A percentile compares a stretch with the other conserved stretches of the same genome.
Evolutionary conservation across 2,797 vertebrate species (phyloP).

Genomic region (Clarias laeviceps): DNA sequence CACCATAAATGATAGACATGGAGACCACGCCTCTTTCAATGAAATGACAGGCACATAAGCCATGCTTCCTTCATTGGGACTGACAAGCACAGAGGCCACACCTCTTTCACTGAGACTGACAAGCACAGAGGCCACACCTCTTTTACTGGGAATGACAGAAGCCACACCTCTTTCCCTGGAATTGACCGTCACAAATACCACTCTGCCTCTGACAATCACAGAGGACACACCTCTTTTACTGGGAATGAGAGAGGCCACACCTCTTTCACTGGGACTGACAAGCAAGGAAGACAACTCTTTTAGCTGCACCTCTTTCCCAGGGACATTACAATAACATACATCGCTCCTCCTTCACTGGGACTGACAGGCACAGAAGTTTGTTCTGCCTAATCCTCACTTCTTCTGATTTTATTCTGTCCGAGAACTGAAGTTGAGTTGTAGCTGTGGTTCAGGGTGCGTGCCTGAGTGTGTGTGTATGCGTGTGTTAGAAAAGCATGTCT

Average conservation of each 20-base stretch:
- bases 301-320: background rate
- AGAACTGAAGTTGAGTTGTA: background rate
- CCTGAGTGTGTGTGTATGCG: background rate
- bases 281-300: too few species aligned
- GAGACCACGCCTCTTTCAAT: background rate
- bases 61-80: background rate
- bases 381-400: background rate
- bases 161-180: too few species aligned
- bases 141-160: background rate
- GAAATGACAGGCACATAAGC: too few species aligned
- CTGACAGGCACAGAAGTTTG: background rate
- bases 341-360: background rate
- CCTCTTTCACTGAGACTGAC: background rate
- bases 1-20: background rate
- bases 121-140: background rate
- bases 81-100: background rate
- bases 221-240: background rate
- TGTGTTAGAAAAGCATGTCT: slow-evolving; percentile 29
- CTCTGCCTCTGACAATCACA: too few species aligned
- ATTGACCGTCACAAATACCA: too few species aligned
- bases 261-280: background rate
- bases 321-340: background rate
- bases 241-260: background rate
- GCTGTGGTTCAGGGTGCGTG: background rate
- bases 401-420: background rate